A percentile compares a stretch with the other conserved stretches of the same genome.
Conservation (phyloP, 2,888 invertebrate genomes). For the Megaustenia siamemsis region DNA sequence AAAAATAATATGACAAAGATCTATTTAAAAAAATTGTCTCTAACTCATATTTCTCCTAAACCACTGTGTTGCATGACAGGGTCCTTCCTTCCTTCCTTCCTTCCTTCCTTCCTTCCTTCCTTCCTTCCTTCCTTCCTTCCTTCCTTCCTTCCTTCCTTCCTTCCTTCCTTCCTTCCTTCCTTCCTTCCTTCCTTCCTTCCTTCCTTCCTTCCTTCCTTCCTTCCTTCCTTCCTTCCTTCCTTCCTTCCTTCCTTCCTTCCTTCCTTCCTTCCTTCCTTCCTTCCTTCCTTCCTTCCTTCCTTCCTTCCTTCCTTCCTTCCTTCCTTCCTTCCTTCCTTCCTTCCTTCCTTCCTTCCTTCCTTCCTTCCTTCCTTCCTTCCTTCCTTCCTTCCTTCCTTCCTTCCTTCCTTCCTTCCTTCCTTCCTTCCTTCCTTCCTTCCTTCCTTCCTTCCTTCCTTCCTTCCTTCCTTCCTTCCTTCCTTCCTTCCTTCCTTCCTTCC, state of each 20-base stretch:
- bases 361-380: conserved; percentile 6
- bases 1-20: too few species aligned
- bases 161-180: not conserved
- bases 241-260: conserved; percentile 2
- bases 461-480: not conserved
- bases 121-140: conserved; percentile 16
- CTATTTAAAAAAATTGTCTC: too few species aligned
- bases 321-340: not conserved
- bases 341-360: conserved; percentile 2
- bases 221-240: not conserved
- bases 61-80: too few species aligned
- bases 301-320: not conserved
- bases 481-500: not conserved
- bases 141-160: conserved; percentile 2
- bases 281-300: conserved; percentile 18
- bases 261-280: conserved; percentile 6
- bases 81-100: not conserved
- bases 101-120: conserved; percentile 6
- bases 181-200: not conserved
- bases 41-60: too few species aligned
- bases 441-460: not conserved
- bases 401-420: not conserved
- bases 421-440: not conserved
- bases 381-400: conserved; percentile 18
- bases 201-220: not conserved